Base-by-base conservation (phyloP, 2,113 vertebrate species). In the Talpa occidentalis region DNA sequence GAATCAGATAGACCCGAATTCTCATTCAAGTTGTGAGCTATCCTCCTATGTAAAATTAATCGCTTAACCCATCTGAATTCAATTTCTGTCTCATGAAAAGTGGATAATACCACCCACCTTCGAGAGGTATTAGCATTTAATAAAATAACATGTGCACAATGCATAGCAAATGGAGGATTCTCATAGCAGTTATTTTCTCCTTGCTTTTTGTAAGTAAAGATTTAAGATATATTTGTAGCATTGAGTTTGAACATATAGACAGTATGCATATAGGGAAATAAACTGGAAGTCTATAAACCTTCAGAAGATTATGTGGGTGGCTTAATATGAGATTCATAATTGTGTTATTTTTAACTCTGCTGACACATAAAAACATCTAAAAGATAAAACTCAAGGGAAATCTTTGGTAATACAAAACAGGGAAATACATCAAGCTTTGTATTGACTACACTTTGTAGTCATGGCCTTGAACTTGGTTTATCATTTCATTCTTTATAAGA, bases 281-380 rank as follows among this genome's bases (percentile, higher is more conserved):
- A 35, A 77, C 6, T 91, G 24, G 49, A 93, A 88, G 90, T 84
- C n/a, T 83, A 30, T 35, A 80, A 91, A 49, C 10, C 28, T 94
- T 93, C 42, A 88, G 69, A 94, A 74, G 40, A 87, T 37, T 72
- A 82, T 84, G 79, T 95, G 90, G 76, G 90, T 93, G 59, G 64
- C 32, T 96, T 87, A 95, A 94, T 90, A 44, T 44, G 72, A 91
- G 66, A 77, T 32, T 95, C 64, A 91, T 72, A 88, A 94, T 64
- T 82, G 44, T 74, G 40, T 72, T 96, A 95, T 82, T 96, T 86
- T 90, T 56, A 35, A 64, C 26, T 67, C 67, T 21, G 8, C 44
- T 95, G 66, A 95, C 42, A 94, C 21, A 78, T 60, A 82, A 59
- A 83, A 88, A 81, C 4, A 2, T 28, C 12, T 32, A 28, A 32